phyloP scores from a whole-genome alignment of 2,888 invertebrate species.

The Steinernema carpocapsae region DNA sequence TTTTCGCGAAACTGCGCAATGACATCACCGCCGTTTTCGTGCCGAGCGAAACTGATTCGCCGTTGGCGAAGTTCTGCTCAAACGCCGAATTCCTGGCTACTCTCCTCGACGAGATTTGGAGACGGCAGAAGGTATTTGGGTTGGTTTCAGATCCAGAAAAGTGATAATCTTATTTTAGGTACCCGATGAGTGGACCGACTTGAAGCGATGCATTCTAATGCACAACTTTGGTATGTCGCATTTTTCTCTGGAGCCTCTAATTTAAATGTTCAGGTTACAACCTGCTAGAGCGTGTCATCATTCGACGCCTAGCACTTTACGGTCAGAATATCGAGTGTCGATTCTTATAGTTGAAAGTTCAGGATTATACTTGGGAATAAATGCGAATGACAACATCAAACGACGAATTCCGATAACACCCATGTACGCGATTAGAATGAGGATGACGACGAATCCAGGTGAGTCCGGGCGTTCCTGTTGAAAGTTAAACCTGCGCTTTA shows the following conservation, averaged over 20 bases:
- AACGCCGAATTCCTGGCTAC: not conserved
- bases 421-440: not conserved
- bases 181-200: conserved; percentile 12
- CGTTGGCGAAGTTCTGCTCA: not conserved
- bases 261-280: not conserved
- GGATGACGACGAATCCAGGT: conserved; percentile 7
- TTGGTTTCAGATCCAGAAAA: no score
- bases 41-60: not conserved
- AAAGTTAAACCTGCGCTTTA: not conserved
- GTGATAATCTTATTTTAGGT: no score
- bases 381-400: conserved; percentile 15
- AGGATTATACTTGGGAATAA: conserved; percentile 1
- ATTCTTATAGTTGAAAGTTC: no score
- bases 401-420: not conserved
- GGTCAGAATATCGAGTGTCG: no score
- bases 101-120: not conserved
- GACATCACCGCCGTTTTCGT: not conserved
- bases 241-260: not conserved
- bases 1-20: not conserved
- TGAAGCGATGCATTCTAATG: not conserved
- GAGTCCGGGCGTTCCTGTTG: not conserved
- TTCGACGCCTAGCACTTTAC: conserved; percentile 8
- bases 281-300: conserved; percentile 8
- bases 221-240: not conserved
- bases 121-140: conserved; percentile 15